These are phyloP conservation scores for Eupithecia inturbata DNA, from an alignment of 2,888 invertebrate species.

Conservation along the genomic window DNA sequence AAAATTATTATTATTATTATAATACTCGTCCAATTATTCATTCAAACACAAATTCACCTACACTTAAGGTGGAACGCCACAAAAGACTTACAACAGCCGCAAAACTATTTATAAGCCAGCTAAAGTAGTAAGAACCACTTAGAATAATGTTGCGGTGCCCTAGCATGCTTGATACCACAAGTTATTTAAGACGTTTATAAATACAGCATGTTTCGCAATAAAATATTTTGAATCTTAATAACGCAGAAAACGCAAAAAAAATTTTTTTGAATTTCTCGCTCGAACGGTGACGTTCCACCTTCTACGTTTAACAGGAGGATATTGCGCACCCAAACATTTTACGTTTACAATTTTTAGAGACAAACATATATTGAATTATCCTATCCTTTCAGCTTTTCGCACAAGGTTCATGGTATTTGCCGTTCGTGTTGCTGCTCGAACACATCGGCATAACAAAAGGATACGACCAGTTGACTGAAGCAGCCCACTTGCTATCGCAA, in stretches of 20 bases:
- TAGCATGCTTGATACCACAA: no score
- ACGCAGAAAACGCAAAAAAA: no score
- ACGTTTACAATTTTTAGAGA: not conserved
- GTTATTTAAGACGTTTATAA: no score
- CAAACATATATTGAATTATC: not conserved
- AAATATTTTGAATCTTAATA: no score
- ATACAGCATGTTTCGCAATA: no score
- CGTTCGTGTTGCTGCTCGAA: slow-evolving; percentile 93
- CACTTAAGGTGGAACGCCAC: not conserved
- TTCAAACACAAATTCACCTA: not conserved
- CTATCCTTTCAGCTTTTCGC: slow-evolving; percentile 89
- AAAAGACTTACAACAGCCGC: not conserved
- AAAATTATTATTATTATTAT: no score
- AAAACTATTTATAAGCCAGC: no score
- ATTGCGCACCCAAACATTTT: not conserved
- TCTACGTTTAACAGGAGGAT: no score
- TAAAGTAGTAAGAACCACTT: no score
- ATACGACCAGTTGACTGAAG: slow-evolving; percentile 92
- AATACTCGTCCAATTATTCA: not conserved
- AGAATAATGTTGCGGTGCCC: no score
- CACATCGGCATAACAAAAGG: slow-evolving; percentile 93
- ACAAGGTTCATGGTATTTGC: slow-evolving; percentile 89
- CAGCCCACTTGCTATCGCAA: slow-evolving; percentile 90
- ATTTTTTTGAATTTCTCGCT: no score
- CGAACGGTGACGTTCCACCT: not conserved